Evolutionary conservation across 2,113 vertebrate genomes (phyloP).

Genomic region (Sardina pilchardus): DNA sequence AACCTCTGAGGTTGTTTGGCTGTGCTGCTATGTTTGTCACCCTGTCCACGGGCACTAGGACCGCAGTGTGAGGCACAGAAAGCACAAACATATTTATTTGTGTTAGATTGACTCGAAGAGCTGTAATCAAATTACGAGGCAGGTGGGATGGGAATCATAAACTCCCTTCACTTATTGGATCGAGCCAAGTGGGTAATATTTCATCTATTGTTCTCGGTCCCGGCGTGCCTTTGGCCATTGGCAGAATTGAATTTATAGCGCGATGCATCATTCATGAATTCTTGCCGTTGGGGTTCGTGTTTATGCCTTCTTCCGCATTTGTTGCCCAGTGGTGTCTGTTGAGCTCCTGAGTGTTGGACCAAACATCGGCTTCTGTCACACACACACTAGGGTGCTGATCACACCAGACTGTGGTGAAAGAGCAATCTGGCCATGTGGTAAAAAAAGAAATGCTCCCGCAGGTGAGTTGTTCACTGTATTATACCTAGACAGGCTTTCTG

Average conservation of each 20-base stretch:
- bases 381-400: conserved; percentile 49
- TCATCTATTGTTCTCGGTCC: conserved; percentile 76
- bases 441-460: conserved; percentile 54
- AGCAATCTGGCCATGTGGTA: conserved; percentile 51
- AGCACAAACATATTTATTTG: conserved; percentile 63
- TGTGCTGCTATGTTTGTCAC: conserved; percentile 10
- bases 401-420: conserved; percentile 48
- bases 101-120: conserved; percentile 64
- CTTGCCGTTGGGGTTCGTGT: conserved; percentile 54
- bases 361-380: conserved; percentile 48
- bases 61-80: not conserved
- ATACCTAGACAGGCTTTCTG: not conserved
- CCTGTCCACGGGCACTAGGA: not conserved
- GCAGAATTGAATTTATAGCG: conserved; percentile 76
- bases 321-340: conserved; percentile 36
- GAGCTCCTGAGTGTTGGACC: conserved; percentile 39
- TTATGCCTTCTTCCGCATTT: conserved; percentile 65
- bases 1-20: not conserved
- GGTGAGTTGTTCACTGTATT: conserved; percentile 17
- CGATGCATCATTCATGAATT: conserved; percentile 65
- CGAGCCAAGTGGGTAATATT: conserved; percentile 77
- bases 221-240: conserved; percentile 73
- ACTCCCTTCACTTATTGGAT: conserved; percentile 71
- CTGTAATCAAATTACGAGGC: conserved; percentile 74
- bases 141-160: conserved; percentile 73